These are phyloP conservation scores for Tanypteryx hageni DNA, from an alignment of 2,888 invertebrate species.

Conservation along the genomic window DNA sequence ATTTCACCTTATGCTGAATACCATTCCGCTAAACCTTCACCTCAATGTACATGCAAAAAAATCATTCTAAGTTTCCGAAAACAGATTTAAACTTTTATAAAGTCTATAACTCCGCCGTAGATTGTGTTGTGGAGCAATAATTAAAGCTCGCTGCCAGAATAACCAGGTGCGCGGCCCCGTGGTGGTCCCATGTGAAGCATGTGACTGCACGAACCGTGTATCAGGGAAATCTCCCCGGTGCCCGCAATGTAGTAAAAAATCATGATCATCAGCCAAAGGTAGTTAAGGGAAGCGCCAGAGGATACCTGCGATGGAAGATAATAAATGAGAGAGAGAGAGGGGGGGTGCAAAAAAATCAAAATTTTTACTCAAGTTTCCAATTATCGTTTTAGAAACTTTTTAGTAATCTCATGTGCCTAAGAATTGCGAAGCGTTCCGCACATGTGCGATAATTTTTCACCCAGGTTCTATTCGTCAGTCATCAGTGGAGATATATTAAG, in stretches of 20 bases:
- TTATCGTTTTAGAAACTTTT: no score
- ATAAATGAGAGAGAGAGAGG: conserved; percentile 2
- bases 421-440: no score
- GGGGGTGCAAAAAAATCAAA: no score
- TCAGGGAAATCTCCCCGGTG: neutral
- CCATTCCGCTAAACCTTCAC: neutral
- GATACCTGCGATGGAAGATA: neutral
- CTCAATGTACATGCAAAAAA: neutral
- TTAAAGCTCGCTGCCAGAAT: neutral
- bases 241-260: neutral
- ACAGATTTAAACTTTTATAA: conserved; percentile 32
- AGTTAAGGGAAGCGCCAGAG: neutral
- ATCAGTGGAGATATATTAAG: no score
- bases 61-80: neutral
- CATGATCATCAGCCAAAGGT: neutral
- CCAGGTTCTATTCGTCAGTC: no score
- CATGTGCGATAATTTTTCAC: no score
- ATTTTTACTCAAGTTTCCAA: no score
- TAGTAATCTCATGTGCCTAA: no score
- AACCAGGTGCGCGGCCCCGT: neutral
- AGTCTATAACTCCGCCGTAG: neutral
- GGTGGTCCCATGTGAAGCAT: neutral
- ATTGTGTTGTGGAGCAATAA: neutral
- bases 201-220: neutral
- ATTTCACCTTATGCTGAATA: neutral